A percentile compares a stretch with the other conserved stretches of the same genome.
phyloP scores from a whole-genome alignment of 2,113 vertebrate genomes.

The Buteo buteo region DNA sequence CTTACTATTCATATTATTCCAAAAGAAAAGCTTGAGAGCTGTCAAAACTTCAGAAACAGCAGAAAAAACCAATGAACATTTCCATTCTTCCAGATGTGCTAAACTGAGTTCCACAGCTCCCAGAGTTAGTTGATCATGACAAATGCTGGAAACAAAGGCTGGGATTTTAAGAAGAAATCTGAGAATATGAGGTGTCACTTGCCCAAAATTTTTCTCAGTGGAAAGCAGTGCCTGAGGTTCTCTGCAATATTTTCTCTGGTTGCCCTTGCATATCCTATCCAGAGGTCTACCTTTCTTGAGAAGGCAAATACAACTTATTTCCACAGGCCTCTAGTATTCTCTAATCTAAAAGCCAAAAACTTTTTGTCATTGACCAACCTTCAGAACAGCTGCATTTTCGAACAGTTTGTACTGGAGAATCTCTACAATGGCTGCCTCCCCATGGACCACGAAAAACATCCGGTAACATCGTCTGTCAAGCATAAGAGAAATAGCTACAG shows the following conservation, averaged over 20 bases:
- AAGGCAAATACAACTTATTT: not conserved
- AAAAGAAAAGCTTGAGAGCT: not conserved
- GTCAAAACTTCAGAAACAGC: not conserved
- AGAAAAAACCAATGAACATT: not conserved
- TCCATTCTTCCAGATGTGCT: not conserved
- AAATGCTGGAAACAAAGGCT: not conserved
- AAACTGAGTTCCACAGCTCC: not conserved
- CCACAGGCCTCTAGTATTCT: not conserved
- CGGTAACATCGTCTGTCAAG: conserved; percentile 91
- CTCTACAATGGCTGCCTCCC: conserved; percentile 92
- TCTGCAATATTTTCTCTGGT: not conserved
- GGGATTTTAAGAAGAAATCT: not conserved
- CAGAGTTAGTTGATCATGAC: accelerated
- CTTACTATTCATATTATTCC: not conserved
- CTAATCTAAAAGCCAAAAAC: not conserved
- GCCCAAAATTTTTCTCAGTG: not conserved
- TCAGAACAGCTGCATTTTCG: conserved; percentile 85
- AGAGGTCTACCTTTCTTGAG: not conserved
- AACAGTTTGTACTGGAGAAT: conserved; percentile 91
- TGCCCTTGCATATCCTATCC: not conserved
- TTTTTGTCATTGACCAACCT: conserved; percentile 71
- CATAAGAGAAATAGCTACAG: conserved; percentile 22
- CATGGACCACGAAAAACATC: conserved; percentile 92
- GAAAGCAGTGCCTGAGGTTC: not conserved
- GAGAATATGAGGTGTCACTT: accelerated